phyloP scores from a whole-genome alignment of 2,888 invertebrate species.

The Acanthococcus lagerstroemiae region DNA sequence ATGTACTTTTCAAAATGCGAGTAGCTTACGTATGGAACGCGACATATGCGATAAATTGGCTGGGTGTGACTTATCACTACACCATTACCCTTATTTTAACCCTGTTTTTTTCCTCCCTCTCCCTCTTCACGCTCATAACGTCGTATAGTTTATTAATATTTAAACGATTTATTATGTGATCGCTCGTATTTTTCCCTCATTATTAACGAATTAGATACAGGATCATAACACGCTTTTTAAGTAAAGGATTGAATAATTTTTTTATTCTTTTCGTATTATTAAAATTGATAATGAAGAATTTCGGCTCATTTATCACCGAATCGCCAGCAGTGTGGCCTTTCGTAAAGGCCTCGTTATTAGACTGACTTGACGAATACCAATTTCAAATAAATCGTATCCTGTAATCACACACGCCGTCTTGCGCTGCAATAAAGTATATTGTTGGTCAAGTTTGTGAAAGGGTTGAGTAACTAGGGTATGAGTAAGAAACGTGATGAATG shows the following conservation, averaged over 20 bases:
- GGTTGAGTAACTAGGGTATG: too few relatives aligned
- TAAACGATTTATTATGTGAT: conserved; percentile 22
- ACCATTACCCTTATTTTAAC: conserved; percentile 15
- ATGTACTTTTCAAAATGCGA: conserved; percentile 20
- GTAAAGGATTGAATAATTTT: conserved; percentile 16
- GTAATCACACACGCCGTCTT: too few relatives aligned
- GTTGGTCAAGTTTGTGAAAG: too few relatives aligned
- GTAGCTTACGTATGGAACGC: conserved; percentile 10
- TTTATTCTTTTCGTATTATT: not conserved
- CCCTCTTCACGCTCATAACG: conserved; percentile 17
- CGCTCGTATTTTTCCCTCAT: conserved; percentile 4
- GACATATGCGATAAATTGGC: conserved; percentile 24
- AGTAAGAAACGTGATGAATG: too few relatives aligned
- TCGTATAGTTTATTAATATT: conserved; percentile 24
- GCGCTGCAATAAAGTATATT: too few relatives aligned
- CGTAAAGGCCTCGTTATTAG: too few relatives aligned
- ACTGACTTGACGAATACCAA: too few relatives aligned
- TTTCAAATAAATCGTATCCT: too few relatives aligned
- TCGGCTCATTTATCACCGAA: too few relatives aligned
- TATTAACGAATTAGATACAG: conserved; percentile 26
- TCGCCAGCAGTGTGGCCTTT: too few relatives aligned
- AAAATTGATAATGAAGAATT: too few relatives aligned
- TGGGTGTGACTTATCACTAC: conserved; percentile 26
- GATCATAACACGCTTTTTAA: not conserved
- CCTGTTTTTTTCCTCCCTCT: not conserved